Base-by-base conservation (phyloP, 2,888 invertebrate species). In the Icerya purchasi region DNA sequence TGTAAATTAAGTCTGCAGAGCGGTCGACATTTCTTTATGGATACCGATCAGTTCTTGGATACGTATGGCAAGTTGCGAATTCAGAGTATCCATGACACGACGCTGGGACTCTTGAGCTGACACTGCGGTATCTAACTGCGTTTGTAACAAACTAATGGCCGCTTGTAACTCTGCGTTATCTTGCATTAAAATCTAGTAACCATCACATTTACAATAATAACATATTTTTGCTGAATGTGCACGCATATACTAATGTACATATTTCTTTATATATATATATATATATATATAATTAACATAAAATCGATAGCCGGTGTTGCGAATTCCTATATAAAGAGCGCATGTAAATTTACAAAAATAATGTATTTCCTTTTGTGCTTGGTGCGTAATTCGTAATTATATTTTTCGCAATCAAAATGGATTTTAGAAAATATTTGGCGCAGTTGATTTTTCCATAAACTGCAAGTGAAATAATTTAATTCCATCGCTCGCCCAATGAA, bases 11-110 rank as follows among this genome's bases (percentile, higher is more conserved):
- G 84, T 83, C 71, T 83, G 83, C 73, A 86, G 70, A 61, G 85
- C 84, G n/a, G 83, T 82, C 69, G 81, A 80, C 67, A 87, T 80
- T 77, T 88, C 88, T 72, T 83, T 81, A 75, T 87, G 87, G 72
- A 87, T 83, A 64, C 81, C 82, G 65, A 80, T 83, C 72, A 88
- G 75, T 70, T 86, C 86, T 68, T 85, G 84, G 62, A 88, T 80
- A 68, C 84, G 81, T 61, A 82, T 74, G 58, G 87, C 86, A 68
- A 89, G 78, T 74, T 90, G 88, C 67, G 84, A 81, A 73, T 85
- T 89, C 66, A 88, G 74, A 50, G 86, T 85, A 67, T 86, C 81
- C 66, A 88, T 75, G 64, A 87, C 83, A 69, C 85, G 82, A 66
- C 83, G 76, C 72, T 87, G 86, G 21, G 84, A 84, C 70, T 87